Evolutionary conservation across 2,113 vertebrate species (phyloP), one percentile per base, ranked within the genome.

Genomic region (Terrapene triunguis): DNA sequence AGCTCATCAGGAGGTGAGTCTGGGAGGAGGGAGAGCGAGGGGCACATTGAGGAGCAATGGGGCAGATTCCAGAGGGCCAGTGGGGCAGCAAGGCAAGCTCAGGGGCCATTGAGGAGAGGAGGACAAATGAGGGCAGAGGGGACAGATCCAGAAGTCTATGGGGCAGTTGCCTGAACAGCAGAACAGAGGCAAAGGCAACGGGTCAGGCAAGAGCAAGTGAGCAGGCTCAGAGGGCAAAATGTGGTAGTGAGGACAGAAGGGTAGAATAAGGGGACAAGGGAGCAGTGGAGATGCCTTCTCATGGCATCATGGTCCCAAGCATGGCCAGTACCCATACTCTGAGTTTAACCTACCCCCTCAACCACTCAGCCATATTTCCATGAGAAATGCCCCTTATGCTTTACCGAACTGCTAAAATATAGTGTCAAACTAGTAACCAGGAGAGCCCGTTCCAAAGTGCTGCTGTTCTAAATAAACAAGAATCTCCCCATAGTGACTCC

Each of bases 371-470:
- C n/a, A 38, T 5, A 17, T n/a, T 38, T 21, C 65, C 65, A n/a
- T 9, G 65, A 69, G 65, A 69, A 69, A 69, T n/a, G 62, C 32
- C 32, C 32, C 32, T 69, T 69, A 19, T n/a, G 35, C 35, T n/a
- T 17, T 19, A 8, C 35, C 35, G 38, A n/a, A 4, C 10, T 65
- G 47, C 17, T 72, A 2, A 53, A 35, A 1, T 19, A 57, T 2
- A 0, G 8, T 38, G 10, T 35, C 57, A 44, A 57, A 48, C 6
- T 42, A 6, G 42, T 76, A 92, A 51, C 6, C 12, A 29, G 8
- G 29, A 1, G 0, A n/a, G 3, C 62, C 4, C 21, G 3, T 72
- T 88, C 12, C 0, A 0, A 22, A 1, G 4, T 65, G 4, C 44
- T 87, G 21, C 42, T 25, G 22, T 8, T 24, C 80, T 78, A 13